phyloP scores from a whole-genome alignment of 2,797 vertebrate genomes.

The Hemitrygon akajei region DNA sequence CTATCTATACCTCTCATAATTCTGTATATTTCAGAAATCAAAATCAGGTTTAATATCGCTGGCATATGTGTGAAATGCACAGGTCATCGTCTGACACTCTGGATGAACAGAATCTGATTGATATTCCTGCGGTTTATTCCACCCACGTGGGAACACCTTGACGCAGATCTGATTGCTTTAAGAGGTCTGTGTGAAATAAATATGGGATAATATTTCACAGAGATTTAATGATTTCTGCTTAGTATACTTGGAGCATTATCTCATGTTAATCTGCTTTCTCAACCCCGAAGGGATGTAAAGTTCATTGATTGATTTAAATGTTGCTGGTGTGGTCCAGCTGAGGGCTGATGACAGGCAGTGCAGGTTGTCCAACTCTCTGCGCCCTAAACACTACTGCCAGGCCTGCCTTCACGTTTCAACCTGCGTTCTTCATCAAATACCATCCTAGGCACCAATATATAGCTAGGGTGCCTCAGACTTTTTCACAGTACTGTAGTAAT shows the following conservation, averaged over 20 bases:
- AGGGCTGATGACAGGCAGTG: neutral
- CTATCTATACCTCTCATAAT: too few species aligned
- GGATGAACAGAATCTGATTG: neutral
- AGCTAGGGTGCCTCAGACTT: too few species aligned
- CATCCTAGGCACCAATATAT: too few species aligned
- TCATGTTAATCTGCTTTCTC: neutral
- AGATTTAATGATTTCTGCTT: slow-evolving; percentile 6
- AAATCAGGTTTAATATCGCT: too few species aligned
- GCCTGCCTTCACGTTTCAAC: neutral
- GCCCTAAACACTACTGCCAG: neutral
- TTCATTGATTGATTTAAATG: neutral
- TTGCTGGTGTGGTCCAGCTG: neutral
- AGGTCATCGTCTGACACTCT: too few species aligned
- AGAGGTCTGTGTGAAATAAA: neutral
- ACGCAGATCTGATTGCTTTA: neutral
- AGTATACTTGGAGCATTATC: neutral
- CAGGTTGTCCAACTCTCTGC: neutral
- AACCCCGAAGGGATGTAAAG: neutral
- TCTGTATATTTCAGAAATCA: too few species aligned
- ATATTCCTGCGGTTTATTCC: neutral
- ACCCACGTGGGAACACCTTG: neutral
- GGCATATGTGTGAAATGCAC: too few species aligned
- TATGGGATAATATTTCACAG: neutral
- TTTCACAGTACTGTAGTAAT: too few species aligned
- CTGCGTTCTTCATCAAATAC: too few species aligned